phyloP scores from a whole-genome alignment of 2,113 vertebrate genomes.

The Seriola rivoliana region DNA sequence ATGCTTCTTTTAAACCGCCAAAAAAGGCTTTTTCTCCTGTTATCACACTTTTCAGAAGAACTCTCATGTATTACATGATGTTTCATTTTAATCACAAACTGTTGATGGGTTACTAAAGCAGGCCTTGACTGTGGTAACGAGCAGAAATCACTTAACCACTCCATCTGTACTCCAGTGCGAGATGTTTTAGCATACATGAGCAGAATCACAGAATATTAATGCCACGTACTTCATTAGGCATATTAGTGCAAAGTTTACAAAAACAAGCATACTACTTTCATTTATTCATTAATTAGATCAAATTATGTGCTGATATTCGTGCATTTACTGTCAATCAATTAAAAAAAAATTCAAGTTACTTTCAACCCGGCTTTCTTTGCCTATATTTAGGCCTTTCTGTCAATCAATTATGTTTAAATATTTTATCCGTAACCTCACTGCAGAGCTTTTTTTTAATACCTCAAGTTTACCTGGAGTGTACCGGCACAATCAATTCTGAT shows the following conservation, averaged over 20 bases:
- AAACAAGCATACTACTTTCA: neutral
- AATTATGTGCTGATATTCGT: neutral
- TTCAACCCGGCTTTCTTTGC: neutral
- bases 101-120: neutral
- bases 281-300: constrained; percentile 10
- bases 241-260: neutral
- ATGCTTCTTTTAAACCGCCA: neutral
- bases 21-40: neutral
- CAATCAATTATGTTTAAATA: too few relatives aligned
- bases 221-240: neutral
- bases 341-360: neutral
- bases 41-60: neutral
- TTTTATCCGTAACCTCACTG: too few relatives aligned
- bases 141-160: neutral
- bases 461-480: too few relatives aligned
- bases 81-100: constrained; percentile 1
- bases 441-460: too few relatives aligned
- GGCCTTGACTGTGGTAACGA: neutral
- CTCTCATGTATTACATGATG: neutral
- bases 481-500: too few relatives aligned
- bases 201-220: neutral
- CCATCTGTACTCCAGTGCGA: constrained; percentile 1
- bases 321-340: neutral
- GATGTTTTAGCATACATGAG: constrained; percentile 4
- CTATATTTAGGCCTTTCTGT: too few relatives aligned